Conservation (phyloP, 2,113 vertebrate genomes). For the Stomatorhinus ivindoensis region DNA sequence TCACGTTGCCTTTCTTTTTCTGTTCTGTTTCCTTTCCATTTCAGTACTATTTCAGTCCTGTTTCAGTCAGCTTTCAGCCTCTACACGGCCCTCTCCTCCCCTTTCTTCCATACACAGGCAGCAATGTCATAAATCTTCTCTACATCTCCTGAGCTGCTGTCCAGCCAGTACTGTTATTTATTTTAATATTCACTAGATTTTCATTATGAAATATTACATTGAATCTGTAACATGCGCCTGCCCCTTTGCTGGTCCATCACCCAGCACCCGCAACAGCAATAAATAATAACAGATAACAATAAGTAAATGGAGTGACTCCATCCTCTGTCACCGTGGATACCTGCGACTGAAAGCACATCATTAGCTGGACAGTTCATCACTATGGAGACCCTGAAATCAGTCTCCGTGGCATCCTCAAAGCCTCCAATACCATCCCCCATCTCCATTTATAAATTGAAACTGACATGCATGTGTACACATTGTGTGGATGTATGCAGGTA, state of each 20-base stretch:
- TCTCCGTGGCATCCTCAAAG: not conserved
- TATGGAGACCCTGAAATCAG: not conserved
- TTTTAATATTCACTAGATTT: constrained; percentile 13
- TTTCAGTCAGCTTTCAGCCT: not conserved
- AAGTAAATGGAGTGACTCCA: not conserved
- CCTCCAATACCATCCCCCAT: not conserved
- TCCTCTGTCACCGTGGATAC: constrained; percentile 7
- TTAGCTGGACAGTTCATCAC: constrained; percentile 9
- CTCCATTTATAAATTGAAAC: not conserved
- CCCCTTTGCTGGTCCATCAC: constrained; percentile 9
- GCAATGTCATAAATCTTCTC: not conserved
- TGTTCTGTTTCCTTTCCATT: not conserved
- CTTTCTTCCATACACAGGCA: not conserved
- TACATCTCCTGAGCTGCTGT: not conserved
- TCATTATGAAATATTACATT: constrained; percentile 5
- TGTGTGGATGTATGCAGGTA: not conserved
- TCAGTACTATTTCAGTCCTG: not conserved
- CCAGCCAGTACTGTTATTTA: not conserved
- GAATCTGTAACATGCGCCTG: not conserved
- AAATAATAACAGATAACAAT: constrained; percentile 7
- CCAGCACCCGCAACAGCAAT: not conserved
- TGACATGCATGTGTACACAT: not conserved
- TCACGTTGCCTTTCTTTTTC: not conserved
- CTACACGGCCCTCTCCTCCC: not conserved
- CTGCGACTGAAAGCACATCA: not conserved